Conservation (phyloP, 2,888 invertebrate species). For the Maniola hyperantus region DNA sequence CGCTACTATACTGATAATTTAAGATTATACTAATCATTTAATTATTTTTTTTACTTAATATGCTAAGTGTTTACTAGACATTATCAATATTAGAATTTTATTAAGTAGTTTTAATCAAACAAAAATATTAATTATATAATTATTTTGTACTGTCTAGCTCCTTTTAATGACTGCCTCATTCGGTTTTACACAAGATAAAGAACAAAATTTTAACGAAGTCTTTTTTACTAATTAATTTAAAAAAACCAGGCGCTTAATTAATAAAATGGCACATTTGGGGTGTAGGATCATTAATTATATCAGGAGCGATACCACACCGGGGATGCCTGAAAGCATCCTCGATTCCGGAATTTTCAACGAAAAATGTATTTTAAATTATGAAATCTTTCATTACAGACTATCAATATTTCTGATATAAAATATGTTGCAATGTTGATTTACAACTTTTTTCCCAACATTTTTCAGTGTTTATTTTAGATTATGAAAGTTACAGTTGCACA, state of each 20-base stretch:
- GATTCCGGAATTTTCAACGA: constrained; percentile 13
- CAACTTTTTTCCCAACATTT: not conserved
- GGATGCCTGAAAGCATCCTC: constrained; percentile 18
- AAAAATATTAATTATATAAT: too few relatives aligned
- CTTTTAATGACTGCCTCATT: too few relatives aligned
- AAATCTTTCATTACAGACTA: not conserved
- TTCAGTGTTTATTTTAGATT: not conserved
- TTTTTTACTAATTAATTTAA: not conserved
- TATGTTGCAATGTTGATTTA: not conserved
- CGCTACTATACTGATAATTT: too few relatives aligned
- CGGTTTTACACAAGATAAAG: too few relatives aligned
- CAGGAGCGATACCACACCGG: constrained; percentile 21
- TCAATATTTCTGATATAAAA: constrained; percentile 1
- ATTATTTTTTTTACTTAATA: too few relatives aligned
- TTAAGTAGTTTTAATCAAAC: too few relatives aligned
- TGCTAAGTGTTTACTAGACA: too few relatives aligned
- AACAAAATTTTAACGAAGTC: too few relatives aligned
- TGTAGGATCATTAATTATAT: constrained; percentile 15
- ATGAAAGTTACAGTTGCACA: too few relatives aligned
- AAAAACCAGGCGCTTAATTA: constrained; percentile 13
- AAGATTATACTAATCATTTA: too few relatives aligned
- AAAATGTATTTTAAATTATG: constrained; percentile 20
- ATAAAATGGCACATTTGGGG: constrained; percentile 17
- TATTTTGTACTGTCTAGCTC: too few relatives aligned
- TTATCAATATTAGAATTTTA: too few relatives aligned